phyloP scores from a whole-genome alignment of 1,140 invertebrate genomes.

The Latrodectus geometricus region DNA sequence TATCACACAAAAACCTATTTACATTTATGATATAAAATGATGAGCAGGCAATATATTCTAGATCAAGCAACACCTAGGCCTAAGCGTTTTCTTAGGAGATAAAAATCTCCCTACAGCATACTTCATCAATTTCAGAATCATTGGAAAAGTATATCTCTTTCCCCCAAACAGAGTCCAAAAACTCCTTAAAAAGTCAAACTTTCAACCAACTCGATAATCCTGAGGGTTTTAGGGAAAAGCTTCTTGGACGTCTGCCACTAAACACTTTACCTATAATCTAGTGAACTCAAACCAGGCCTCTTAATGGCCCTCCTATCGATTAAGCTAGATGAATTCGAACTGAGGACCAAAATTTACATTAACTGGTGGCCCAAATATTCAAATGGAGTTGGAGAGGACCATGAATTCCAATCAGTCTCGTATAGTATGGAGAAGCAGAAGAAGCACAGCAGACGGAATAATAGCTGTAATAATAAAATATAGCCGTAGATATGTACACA shows the following conservation, averaged over 20 bases:
- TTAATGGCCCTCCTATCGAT: slow-evolving; percentile 47
- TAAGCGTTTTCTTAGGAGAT: no score
- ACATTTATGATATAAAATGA: no score
- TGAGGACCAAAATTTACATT: slow-evolving; percentile 43
- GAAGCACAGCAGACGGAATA: neutral
- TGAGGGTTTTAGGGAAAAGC: neutral
- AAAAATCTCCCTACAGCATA: no score
- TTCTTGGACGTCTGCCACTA: slow-evolving; percentile 2
- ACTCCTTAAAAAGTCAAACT: slow-evolving; percentile 9
- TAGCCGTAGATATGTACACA: neutral
- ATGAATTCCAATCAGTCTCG: slow-evolving; percentile 49
- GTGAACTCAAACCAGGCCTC: slow-evolving; percentile 19
- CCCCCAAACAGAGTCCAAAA: neutral
- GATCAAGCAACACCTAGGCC: no score
- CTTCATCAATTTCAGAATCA: no score
- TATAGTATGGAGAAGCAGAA: neutral
- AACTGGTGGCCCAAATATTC: slow-evolving; percentile 34
- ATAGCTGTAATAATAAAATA: slow-evolving; percentile 34
- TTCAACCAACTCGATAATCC: slow-evolving; percentile 15
- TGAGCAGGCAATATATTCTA: no score
- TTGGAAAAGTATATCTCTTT: neutral
- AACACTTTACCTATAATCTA: slow-evolving; percentile 41
- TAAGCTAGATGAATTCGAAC: slow-evolving; percentile 38
- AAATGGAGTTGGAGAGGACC: slow-evolving; percentile 24
- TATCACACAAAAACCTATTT: no score